These are phyloP conservation scores for Drosophila bocki DNA, from an alignment of 1,140 invertebrate species.

Conservation along the genomic window DNA sequence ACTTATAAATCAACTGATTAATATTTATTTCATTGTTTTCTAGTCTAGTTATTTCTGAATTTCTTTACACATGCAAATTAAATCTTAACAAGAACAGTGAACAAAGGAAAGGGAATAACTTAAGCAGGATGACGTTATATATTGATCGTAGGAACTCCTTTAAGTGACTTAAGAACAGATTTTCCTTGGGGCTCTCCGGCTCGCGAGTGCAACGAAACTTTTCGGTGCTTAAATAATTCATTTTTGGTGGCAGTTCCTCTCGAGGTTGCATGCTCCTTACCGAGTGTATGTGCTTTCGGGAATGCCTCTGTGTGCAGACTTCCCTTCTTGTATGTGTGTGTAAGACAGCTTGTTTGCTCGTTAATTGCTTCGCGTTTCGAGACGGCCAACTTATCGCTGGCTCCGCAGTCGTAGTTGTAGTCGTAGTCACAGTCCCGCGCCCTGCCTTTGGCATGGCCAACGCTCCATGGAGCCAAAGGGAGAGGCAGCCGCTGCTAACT, in stretches of 20 bases:
- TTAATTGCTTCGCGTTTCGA: slow-evolving; percentile 57
- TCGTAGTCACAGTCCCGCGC: slow-evolving; percentile 6
- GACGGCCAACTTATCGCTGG: slow-evolving; percentile 42
- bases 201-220: slow-evolving; percentile 29
- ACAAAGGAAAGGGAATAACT: not conserved
- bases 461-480: not conserved
- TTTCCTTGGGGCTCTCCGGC: not conserved
- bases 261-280: slow-evolving; percentile 31
- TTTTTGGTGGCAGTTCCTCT: slow-evolving; percentile 37
- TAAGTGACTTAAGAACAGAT: slow-evolving; percentile 14
- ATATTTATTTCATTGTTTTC: not conserved
- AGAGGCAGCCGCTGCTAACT: slow-evolving; percentile 39
- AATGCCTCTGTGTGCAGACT: not conserved
- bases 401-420: slow-evolving; percentile 9
- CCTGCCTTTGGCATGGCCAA: slow-evolving; percentile 3
- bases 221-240: slow-evolving; percentile 44
- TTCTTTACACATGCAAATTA: not conserved
- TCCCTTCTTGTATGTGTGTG: slow-evolving; percentile 5
- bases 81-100: not conserved
- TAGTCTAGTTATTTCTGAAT: not conserved
- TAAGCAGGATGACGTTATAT: not conserved
- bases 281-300: not conserved
- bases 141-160: slow-evolving; percentile 7
- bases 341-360: slow-evolving; percentile 50
- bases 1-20: too few species aligned